Conservation (phyloP, 2,113 vertebrate genomes). For the Anser brachyrhynchus region DNA sequence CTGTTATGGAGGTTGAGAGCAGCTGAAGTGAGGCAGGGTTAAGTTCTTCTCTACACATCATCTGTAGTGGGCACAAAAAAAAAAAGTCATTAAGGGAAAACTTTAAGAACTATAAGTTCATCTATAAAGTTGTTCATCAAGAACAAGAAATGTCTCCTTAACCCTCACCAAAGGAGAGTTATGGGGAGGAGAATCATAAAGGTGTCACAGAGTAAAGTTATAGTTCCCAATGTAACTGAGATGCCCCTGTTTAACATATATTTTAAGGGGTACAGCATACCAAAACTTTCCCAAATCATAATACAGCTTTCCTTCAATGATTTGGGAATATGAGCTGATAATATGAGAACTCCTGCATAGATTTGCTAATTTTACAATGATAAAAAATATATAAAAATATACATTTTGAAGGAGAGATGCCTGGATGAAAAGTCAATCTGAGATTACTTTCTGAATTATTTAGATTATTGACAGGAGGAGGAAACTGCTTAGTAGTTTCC, state of each 20-base stretch:
- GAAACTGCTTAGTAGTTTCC: slow-evolving; percentile 58
- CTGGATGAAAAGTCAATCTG: not conserved
- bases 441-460: slow-evolving; percentile 67
- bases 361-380: not conserved
- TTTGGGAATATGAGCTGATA: not conserved
- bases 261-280: not conserved
- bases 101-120: not conserved
- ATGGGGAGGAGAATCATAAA: not conserved
- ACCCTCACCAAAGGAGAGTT: not conserved
- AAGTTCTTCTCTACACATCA: not conserved
- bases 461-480: slow-evolving; percentile 48
- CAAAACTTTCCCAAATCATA: not conserved
- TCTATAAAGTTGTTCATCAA: not conserved
- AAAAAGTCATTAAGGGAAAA: not conserved
- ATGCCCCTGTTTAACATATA: not conserved
- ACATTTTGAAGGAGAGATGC: not conserved
- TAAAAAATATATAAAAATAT: fast-evolving
- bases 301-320: fast-evolving
- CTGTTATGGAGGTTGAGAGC: not conserved
- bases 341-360: not conserved
- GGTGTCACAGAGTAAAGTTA: not conserved
- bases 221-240: not conserved
- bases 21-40: not conserved
- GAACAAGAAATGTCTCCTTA: not conserved
- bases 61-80: not conserved